A percentile compares a stretch with the other conserved stretches of the same genome.
Conservation (phyloP, 2,888 invertebrate genomes). For the Chironomus riparius region DNA sequence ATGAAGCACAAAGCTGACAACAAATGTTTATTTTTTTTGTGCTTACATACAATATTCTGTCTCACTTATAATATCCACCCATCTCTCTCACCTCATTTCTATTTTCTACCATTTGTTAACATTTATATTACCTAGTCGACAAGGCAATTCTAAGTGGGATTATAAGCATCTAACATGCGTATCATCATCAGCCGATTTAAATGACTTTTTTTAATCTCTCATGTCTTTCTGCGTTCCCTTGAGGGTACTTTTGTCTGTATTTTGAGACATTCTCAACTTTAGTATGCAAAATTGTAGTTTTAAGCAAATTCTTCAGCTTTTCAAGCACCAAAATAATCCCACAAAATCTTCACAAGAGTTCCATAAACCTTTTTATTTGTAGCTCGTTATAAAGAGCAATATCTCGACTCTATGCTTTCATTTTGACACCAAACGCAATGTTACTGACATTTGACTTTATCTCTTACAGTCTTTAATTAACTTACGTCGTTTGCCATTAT, state of each 20-base stretch:
- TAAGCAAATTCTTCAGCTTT: no score
- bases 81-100: not conserved
- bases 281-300: no score
- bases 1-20: slow-evolving; percentile 19
- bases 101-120: not conserved
- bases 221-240: no score
- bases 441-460: slow-evolving; percentile 19
- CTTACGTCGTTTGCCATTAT: slow-evolving; percentile 19
- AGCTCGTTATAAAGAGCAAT: no score
- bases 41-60: not conserved
- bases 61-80: no score
- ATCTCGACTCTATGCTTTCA: not conserved
- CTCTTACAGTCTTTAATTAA: slow-evolving; percentile 20
- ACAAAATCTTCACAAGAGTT: no score
- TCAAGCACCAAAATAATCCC: no score
- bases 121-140: slow-evolving; percentile 10
- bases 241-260: not conserved
- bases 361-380: no score
- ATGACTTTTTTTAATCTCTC: not conserved
- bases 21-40: not conserved
- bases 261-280: no score
- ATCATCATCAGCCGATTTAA: slow-evolving; percentile 10
- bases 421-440: not conserved
- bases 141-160: slow-evolving; percentile 22
- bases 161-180: slow-evolving; percentile 15